phyloP scores from a whole-genome alignment of 2,797 vertebrate genomes.

The Dermochelys coriacea region DNA sequence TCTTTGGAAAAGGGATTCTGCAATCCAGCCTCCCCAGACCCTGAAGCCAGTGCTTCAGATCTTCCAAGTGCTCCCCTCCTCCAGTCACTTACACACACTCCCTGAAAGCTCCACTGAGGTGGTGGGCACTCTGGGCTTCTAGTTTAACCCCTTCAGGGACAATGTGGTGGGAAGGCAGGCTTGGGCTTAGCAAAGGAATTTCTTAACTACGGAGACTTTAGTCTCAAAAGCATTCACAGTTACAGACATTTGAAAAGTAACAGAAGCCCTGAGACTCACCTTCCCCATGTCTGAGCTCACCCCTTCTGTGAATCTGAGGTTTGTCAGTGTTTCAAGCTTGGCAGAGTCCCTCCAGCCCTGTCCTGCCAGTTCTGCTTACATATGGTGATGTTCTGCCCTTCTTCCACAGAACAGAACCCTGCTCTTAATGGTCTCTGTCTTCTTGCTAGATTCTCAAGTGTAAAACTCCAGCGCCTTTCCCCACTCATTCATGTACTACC shows the following conservation, averaged over 20 bases:
- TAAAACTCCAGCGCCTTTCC: too few relatives aligned
- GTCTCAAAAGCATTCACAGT: not conserved
- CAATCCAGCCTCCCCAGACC: not conserved
- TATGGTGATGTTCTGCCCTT: not conserved
- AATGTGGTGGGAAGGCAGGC: not conserved
- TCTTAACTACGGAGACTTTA: not conserved
- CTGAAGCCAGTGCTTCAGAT: not conserved
- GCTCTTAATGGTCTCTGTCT: not conserved
- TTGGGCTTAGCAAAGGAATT: not conserved
- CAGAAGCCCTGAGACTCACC: not conserved
- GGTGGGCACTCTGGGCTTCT: not conserved
- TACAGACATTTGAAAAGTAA: not conserved
- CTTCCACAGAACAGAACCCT: not conserved
- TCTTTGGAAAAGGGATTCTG: conserved; percentile 25
- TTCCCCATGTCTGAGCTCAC: not conserved
- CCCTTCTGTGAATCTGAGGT: not conserved
- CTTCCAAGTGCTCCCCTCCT: not conserved
- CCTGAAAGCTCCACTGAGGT: not conserved
- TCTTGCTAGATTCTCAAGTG: not conserved
- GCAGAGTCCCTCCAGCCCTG: not conserved
- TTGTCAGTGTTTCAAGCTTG: not conserved
- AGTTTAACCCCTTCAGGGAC: not conserved
- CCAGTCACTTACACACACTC: not conserved
- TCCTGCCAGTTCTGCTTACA: not conserved
- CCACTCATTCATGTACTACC: not conserved